Base-by-base conservation (phyloP, 2,888 invertebrate species). In the Thymelicus lineola region DNA sequence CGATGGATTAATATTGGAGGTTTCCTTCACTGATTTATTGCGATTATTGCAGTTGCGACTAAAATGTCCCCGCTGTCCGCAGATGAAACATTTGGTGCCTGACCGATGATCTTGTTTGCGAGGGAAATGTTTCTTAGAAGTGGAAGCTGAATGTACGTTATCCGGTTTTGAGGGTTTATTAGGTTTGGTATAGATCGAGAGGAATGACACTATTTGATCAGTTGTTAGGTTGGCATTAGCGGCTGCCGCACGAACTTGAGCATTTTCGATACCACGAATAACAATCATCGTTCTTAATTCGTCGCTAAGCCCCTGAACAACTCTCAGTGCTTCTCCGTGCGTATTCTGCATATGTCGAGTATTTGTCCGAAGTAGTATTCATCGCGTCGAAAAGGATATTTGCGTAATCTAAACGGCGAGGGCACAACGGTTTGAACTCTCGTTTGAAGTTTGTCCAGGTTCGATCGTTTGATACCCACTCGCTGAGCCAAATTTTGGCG, bases 341-440 rank as follows among this genome's bases (percentile, higher is more conserved):
- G n/a, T 61, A 61, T 46, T 61, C 61, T 0, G 38, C 36, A 15
- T 61, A 61, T 0, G 28, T 35, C 6, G 46, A 6, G 46, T 28
- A 61, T 28, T 61, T 61, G 14, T 61, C 61, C 3, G 61, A 61
- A 0, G 38, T 15, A 12, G 20, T 48, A n/a, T 62, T 48, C 62
- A 62, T 62, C 7, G n/a, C 35, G 0, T 62, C 62, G 9, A 28
- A 61, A 4, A 61, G n/a, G 28, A 61, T 61, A n/a, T 28, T 46
- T 3, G 60, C 60, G 14, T 46, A 46, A 14, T 61, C 60, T 14
- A 61, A 14, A 7, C 17, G 6, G 7, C 48, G 48, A 14, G 48
- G 62, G 15, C 62, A 62, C 4, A 62, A n/a, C n/a, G 59, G n/a
- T 20, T 17, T 59, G 35, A 59, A 59, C 20, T 59, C 59, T 7